Base-by-base conservation (phyloP, 2,888 invertebrate genomes). In the Heliconius sara region DNA sequence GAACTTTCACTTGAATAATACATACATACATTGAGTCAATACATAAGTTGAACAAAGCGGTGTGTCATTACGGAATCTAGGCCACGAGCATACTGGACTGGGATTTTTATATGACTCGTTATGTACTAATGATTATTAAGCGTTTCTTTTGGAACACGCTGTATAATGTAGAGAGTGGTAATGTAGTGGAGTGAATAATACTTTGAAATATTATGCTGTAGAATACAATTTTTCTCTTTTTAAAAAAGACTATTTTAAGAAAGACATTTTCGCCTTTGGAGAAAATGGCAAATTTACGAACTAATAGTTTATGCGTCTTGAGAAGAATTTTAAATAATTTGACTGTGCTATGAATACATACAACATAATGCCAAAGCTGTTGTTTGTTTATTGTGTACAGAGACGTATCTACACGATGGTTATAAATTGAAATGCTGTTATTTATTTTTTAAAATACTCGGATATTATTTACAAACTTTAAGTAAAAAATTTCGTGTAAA, bases 111-210 rank as follows among this genome's bases (percentile, higher is more conserved):
- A 76, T 27, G 76, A 43, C 52, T 52, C 39, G 71, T 72, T 72
- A 76, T 47, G 27, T 57, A 67, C 76, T 77, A 79, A 79, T 76
- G 65, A 77, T 25, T 57, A 76, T 30, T 72, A 76, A 76, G n/a
- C 25, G 66, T 39, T 60, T 76, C 57, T 68, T 76, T 47, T 25
- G 60, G 12, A 71, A n/a, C 39, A 22, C n/a, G 66, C 52, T 43
- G 12, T 63, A 43, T 60, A 65, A 13, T 57, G 6, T 57, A 19
- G 7, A 25, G 60, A 9, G n/a, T n/a, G n/a, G n/a, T n/a, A n/a
- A n/a, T n/a, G n/a, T 52, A 57, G 16, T 27, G 30, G 16, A 52
- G 9, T 19, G 70, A 70, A 65, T 30, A 43, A 43, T 34, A 70
- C 7, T 43, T 70, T 70, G 12, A 43, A 25, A 43, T 70, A 43